phyloP scores from a whole-genome alignment of 2,797 vertebrate genomes.

The Halcyon badia region DNA sequence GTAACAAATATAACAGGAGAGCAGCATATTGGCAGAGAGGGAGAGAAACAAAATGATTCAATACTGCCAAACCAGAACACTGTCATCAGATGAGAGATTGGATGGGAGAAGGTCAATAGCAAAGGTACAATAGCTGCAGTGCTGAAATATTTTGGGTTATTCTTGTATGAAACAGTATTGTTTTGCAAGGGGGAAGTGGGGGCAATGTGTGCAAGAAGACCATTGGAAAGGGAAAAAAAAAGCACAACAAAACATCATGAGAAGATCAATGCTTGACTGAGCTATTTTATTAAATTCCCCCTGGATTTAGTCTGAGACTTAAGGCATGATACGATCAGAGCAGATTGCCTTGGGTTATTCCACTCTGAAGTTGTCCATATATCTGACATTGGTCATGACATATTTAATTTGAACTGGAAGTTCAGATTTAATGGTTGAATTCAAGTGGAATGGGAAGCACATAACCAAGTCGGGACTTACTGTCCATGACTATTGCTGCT shows the following conservation, averaged over 20 bases:
- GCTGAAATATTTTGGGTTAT: slow-evolving; percentile 35
- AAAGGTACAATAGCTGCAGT: not conserved
- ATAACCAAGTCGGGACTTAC: slow-evolving; percentile 67
- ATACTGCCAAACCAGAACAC: not conserved
- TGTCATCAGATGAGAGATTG: not conserved
- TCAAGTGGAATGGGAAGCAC: slow-evolving; percentile 76
- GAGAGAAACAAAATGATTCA: slow-evolving; percentile 9
- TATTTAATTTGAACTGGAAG: slow-evolving; percentile 80
- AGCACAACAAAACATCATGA: slow-evolving; percentile 35
- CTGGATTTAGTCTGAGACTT: slow-evolving; percentile 67
- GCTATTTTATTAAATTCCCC: slow-evolving; percentile 78
- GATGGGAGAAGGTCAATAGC: slow-evolving; percentile 23
- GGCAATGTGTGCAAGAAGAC: slow-evolving; percentile 15
- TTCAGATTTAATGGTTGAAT: slow-evolving; percentile 79
- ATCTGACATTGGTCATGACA: slow-evolving; percentile 80
- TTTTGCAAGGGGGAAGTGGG: slow-evolving; percentile 16
- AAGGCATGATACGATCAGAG: slow-evolving; percentile 77
- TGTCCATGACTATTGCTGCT: slow-evolving; percentile 68
- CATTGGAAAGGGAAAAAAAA: slow-evolving; percentile 41
- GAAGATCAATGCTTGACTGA: slow-evolving; percentile 78
- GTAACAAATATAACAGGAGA: not conserved
- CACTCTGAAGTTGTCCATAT: slow-evolving; percentile 79
- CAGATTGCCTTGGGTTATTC: slow-evolving; percentile 81
- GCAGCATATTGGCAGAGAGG: not conserved
- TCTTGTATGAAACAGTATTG: slow-evolving; percentile 20